These are phyloP conservation scores for Drosophila parthenogenetica DNA, from an alignment of 2,888 invertebrate species.

Conservation along the genomic window DNA sequence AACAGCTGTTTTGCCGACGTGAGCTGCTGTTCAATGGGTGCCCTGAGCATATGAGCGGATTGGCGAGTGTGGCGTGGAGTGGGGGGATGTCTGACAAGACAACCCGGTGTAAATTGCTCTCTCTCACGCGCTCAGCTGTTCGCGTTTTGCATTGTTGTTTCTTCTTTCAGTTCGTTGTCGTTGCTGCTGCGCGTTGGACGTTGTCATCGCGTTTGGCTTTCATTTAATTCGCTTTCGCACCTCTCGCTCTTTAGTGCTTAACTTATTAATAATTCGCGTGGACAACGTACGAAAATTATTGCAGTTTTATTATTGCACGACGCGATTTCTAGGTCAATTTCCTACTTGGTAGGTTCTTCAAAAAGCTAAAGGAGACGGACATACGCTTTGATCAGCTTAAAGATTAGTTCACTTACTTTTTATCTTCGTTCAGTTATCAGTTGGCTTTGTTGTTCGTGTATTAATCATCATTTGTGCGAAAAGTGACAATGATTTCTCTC, in stretches of 20 bases:
- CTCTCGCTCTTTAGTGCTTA: conserved; percentile 22
- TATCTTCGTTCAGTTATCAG: conserved; percentile 11
- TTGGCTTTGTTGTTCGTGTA: conserved; percentile 27
- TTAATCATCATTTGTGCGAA: conserved; percentile 59
- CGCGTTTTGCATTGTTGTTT: conserved; percentile 18
- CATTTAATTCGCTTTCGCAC: conserved; percentile 6
- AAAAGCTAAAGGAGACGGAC: not conserved
- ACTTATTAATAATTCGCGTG: conserved; percentile 38
- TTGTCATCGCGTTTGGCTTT: conserved; percentile 22
- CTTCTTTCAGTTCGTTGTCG: conserved; percentile 53
- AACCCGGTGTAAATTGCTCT: conserved; percentile 21
- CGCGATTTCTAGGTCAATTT: conserved; percentile 6
- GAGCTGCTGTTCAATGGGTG: not conserved
- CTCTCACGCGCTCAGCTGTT: conserved; percentile 45
- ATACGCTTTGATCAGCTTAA: not conserved
- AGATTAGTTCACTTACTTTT: conserved; percentile 22
- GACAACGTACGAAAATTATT: conserved; percentile 17
- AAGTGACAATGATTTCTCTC: conserved; percentile 35
- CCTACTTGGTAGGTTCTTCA: too few species aligned
- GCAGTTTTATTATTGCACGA: not conserved
- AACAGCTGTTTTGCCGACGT: conserved; percentile 43
- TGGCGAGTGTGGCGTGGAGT: not conserved
- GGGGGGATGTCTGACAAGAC: conserved; percentile 18
- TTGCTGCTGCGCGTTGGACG: conserved; percentile 50
- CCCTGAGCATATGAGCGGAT: not conserved